Conservation (phyloP, 2,797 vertebrate genomes). For the Syngnathus rostellatus region DNA sequence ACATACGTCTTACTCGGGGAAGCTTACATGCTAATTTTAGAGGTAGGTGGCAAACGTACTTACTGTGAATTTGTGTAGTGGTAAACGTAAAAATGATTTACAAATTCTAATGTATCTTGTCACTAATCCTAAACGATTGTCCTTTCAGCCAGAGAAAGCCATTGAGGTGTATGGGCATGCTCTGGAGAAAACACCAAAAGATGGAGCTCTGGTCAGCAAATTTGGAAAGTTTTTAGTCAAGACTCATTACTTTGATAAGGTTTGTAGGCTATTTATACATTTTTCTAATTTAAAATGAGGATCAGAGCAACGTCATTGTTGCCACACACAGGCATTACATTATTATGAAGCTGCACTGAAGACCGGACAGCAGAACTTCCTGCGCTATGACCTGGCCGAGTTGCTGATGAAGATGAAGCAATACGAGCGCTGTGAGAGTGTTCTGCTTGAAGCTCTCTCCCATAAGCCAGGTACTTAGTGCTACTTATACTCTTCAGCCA, state of each 20-base stretch:
- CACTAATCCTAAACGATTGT: constrained; percentile 13
- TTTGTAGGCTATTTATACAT: constrained; percentile 40
- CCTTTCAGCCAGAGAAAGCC: constrained; percentile 86
- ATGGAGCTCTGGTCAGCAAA: constrained; percentile 86
- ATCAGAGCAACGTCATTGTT: background rate
- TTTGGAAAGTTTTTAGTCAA: constrained; percentile 93
- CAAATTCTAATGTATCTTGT: background rate
- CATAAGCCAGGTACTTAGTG: constrained; percentile 79
- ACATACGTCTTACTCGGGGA: constrained; percentile 89
- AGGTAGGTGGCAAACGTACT: constrained; percentile 65
- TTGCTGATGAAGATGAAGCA: constrained; percentile 88
- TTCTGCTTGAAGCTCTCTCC: constrained; percentile 79
- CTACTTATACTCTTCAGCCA: background rate
- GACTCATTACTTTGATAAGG: constrained; percentile 91
- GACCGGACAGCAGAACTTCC: constrained; percentile 84
- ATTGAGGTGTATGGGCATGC: constrained; percentile 88
- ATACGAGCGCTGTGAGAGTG: constrained; percentile 81
- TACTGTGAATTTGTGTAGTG: background rate
- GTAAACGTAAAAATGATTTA: too few species aligned
- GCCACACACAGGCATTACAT: constrained; percentile 77
- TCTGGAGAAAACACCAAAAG: constrained; percentile 87
- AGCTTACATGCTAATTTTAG: constrained; percentile 94
- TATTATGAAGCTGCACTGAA: constrained; percentile 91
- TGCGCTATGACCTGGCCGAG: constrained; percentile 88
- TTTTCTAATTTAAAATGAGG: background rate